Conservation (phyloP, 1,140 invertebrate species). For the Ostrea edulis region DNA sequence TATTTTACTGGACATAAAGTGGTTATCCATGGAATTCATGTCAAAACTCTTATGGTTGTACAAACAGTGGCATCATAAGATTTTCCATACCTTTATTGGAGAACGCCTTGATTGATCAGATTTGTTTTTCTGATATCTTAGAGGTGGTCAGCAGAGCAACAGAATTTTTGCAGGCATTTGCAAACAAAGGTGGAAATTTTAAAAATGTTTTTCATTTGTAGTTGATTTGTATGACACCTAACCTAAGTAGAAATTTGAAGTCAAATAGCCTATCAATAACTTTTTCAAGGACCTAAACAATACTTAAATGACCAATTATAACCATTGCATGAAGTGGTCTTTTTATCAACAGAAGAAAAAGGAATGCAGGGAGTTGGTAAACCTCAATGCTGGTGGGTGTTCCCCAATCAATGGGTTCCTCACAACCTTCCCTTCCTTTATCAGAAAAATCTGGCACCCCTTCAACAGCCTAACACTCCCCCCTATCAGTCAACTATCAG, state of each 20-base stretch:
- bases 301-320: constrained; percentile 5
- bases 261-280: constrained; percentile 8
- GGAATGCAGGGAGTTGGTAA: neutral
- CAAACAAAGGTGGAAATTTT: neutral
- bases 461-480: constrained; percentile 20
- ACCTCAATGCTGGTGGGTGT: constrained; percentile 13
- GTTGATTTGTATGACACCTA: neutral
- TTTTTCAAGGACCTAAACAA: neutral
- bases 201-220: neutral
- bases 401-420: constrained; percentile 5
- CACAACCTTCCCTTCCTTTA: neutral
- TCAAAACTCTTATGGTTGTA: constrained; percentile 18
- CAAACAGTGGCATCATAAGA: neutral
- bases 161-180: neutral
- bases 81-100: constrained; percentile 8
- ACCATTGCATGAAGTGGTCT: constrained; percentile 11
- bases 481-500: neutral
- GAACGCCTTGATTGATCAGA: neutral
- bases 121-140: neutral
- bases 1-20: neutral
- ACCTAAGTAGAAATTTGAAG: neutral
- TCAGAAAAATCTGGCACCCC: constrained; percentile 10
- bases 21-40: neutral
- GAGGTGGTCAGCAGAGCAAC: neutral
- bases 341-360: neutral